Conservation (phyloP, 2,888 invertebrate genomes). For the Amitus sp. region DNA sequence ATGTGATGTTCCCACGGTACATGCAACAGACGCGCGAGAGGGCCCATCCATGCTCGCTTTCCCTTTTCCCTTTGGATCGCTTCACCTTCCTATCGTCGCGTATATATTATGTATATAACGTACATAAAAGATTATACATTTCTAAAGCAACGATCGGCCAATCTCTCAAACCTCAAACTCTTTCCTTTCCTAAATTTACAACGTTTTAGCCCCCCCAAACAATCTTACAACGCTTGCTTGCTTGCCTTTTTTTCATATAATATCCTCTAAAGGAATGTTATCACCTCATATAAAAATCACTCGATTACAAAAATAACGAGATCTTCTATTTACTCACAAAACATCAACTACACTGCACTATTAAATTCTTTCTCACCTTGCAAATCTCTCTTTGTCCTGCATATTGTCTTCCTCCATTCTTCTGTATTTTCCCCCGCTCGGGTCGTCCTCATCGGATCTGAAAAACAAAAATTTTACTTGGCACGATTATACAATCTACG, state of each 20-base stretch:
- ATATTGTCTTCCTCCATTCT: constrained; percentile 94
- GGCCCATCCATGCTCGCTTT: no score
- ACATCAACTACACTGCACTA: no score
- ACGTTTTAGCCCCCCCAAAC: no score
- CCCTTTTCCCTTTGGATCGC: constrained; percentile 58
- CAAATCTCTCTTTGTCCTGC: constrained; percentile 97
- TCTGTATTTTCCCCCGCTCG: constrained; percentile 82
- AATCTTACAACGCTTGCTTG: no score
- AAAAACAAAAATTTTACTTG: constrained; percentile 14
- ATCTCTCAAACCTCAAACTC: no score
- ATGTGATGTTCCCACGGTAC: constrained; percentile 60
- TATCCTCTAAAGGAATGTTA: no score
- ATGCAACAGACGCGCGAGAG: constrained; percentile 58
- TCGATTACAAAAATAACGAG: no score
- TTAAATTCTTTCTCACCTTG: constrained; percentile 82
- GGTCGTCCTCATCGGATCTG: constrained; percentile 90
- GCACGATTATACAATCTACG: background rate
- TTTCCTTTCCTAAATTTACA: no score
- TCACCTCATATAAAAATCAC: no score
- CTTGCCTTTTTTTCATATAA: no score
- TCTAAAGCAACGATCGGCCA: no score
- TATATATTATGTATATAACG: constrained; percentile 50
- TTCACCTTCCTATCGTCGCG: constrained; percentile 52
- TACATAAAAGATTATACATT: constrained; percentile 48
- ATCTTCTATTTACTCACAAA: no score